Base-by-base conservation (phyloP, 2,888 invertebrate genomes). In the Rhyacophila evoluta region DNA sequence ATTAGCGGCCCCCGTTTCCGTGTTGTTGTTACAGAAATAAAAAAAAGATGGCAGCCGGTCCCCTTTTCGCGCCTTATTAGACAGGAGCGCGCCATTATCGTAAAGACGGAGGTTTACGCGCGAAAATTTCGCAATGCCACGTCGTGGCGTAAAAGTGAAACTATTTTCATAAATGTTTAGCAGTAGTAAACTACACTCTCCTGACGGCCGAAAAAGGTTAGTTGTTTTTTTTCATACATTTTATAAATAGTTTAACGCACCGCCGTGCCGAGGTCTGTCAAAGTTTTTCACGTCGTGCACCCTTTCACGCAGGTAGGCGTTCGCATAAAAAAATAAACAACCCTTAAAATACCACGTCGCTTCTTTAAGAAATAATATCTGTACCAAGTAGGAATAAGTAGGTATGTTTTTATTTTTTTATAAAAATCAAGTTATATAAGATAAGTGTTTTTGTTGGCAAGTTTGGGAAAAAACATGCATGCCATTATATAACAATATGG, bases 11-110 rank as follows among this genome's bases (percentile, higher is more conserved):
- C 55, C 55, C 55, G 55, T 25, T 55, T 55, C 55, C 55, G 55
- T 55, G 55, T 55, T 55, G 19, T 55, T 55, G 55, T 55, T 55
- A 19, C 55, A 15, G 55, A 55, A 55, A 55, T 55, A 55, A 55
- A 55, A 55, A 39, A 55, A 55, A 55, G 55, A 55, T 55, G 55
- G 55, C 55, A 19, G 55, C 55, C 19, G 55, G 55, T 55, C 55
- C 55, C 55, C 55, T 55, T 55, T 55, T 55, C 55, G 55, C 55
- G 55, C 55, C 55, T 55, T 55, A 55, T 55, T 55, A 55, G 55
- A 55, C 55, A 55, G 55, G 55, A 55, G 55, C 55, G 55, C 55
- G 55, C 55, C 15, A 55, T 55, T 19, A 55, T 55, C 55, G 55
- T 55, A 55, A 55, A 55, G 55, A 55, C 55, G 55, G 55, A 55